phyloP scores from a whole-genome alignment of 2,797 vertebrate species.

The Sphenodon punctatus region DNA sequence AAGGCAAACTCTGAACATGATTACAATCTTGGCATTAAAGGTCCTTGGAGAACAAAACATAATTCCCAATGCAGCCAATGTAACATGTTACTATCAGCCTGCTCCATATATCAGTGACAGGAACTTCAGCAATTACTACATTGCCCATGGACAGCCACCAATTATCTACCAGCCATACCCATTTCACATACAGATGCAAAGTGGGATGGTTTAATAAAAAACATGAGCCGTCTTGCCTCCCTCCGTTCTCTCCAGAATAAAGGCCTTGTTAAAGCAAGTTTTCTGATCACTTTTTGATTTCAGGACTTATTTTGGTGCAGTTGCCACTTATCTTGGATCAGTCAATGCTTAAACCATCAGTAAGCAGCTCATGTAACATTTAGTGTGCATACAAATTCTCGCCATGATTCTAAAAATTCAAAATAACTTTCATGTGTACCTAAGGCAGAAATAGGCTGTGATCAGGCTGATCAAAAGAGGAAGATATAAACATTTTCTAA shows the following conservation, averaged over 20 bases:
- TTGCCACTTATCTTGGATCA: conserved; percentile 55
- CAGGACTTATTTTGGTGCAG: conserved; percentile 52
- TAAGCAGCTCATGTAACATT: conserved; percentile 8
- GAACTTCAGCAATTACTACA: conserved; percentile 89
- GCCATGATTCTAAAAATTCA: not conserved
- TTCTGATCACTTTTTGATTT: conserved; percentile 59
- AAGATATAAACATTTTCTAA: conserved; percentile 38
- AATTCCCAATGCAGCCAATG: conserved; percentile 89
- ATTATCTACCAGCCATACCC: conserved; percentile 90
- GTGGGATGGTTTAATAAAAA: conserved; percentile 79
- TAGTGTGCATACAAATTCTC: not conserved
- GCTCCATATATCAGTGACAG: conserved; percentile 90
- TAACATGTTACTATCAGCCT: conserved; percentile 96
- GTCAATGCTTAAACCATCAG: conserved; percentile 3
- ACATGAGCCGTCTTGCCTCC: not conserved
- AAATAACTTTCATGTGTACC: conserved; percentile 24
- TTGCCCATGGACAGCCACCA: conserved; percentile 84
- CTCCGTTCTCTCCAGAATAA: conserved; percentile 51
- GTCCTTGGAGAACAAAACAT: conserved; percentile 95
- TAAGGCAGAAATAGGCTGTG: not conserved
- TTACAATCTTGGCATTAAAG: conserved; percentile 91
- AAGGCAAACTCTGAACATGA: conserved; percentile 94
- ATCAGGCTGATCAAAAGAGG: conserved; percentile 39
- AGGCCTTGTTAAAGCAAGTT: conserved; percentile 60
- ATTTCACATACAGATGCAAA: conserved; percentile 84